These are phyloP conservation scores for Frieseomelitta varia DNA, from an alignment of 1,140 invertebrate species.

Conservation along the genomic window DNA sequence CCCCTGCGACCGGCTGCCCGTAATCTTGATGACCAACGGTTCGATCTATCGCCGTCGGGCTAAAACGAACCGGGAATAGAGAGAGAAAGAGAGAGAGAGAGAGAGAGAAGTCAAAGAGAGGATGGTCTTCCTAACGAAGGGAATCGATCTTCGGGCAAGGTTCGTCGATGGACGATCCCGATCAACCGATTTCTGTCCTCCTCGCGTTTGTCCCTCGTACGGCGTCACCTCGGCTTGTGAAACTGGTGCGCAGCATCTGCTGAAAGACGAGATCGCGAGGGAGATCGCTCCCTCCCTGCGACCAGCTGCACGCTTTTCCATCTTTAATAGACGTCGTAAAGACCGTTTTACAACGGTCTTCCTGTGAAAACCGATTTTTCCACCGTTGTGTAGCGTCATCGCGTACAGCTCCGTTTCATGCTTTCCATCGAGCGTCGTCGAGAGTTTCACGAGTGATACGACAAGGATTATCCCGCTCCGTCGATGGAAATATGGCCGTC, in stretches of 20 bases:
- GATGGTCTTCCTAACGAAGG: not conserved
- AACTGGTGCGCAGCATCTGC: slow-evolving; percentile 30
- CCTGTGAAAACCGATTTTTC: slow-evolving; percentile 38
- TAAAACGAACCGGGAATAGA: not conserved
- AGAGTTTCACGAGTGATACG: not conserved
- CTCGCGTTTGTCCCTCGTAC: not conserved
- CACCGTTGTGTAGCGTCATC: not conserved
- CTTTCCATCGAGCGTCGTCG: not conserved
- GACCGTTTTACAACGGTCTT: slow-evolving; percentile 41
- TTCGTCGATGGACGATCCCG: not conserved
- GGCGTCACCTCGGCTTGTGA: not conserved
- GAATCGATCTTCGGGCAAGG: not conserved
- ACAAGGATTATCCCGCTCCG: not conserved
- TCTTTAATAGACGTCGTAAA: slow-evolving; percentile 34
- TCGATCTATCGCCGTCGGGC: slow-evolving; percentile 10
- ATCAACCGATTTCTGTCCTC: not conserved
- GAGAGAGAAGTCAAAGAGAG: not conserved
- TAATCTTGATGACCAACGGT: not conserved
- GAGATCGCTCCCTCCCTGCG: not conserved
- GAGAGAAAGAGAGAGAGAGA: not conserved
- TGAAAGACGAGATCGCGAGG: too few relatives aligned
- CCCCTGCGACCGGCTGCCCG: not conserved
- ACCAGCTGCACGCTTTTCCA: slow-evolving; percentile 44
- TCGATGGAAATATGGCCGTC: slow-evolving; percentile 18
- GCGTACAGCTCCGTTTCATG: not conserved